phyloP scores from a whole-genome alignment of 2,888 invertebrate genomes.

The Aelia acuminata region DNA sequence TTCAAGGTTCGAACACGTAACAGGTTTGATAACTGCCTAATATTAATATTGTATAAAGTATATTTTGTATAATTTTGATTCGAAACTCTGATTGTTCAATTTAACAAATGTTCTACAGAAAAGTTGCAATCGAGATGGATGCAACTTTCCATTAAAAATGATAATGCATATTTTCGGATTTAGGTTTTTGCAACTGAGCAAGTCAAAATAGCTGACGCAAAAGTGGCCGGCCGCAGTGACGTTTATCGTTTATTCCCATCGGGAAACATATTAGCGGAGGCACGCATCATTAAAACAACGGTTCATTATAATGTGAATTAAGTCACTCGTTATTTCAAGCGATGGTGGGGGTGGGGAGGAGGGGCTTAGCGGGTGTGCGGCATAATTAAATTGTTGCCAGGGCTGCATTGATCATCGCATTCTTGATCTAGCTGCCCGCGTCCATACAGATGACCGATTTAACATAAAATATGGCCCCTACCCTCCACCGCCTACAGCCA shows the following conservation, averaged over 20 bases:
- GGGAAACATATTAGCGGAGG: background rate
- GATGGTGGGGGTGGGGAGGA: too few species aligned
- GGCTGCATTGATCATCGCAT: constrained; percentile 24
- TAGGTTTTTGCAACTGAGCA: background rate
- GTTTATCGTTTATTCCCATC: background rate
- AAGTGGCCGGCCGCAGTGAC: background rate
- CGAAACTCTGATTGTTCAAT: too few species aligned
- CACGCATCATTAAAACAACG: background rate
- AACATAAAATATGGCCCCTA: constrained; percentile 11
- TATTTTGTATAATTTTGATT: too few species aligned
- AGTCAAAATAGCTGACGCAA: background rate
- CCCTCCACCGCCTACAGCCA: background rate
- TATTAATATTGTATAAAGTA: too few species aligned
- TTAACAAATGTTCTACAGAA: too few species aligned
- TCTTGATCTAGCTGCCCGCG: constrained; percentile 13
- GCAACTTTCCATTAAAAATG: too few species aligned
- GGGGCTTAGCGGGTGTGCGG: background rate
- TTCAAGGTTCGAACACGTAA: too few species aligned
- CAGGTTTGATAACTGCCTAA: too few species aligned
- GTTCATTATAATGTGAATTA: constrained; percentile 30
- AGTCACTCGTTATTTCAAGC: constrained; percentile 37
- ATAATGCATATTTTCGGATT: background rate
- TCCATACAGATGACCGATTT: constrained; percentile 44
- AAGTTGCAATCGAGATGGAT: too few species aligned
- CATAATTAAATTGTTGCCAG: constrained; percentile 40